These are phyloP conservation scores for Helicorthomorpha holstii DNA, from an alignment of 1,140 invertebrate species.

Conservation along the genomic window DNA sequence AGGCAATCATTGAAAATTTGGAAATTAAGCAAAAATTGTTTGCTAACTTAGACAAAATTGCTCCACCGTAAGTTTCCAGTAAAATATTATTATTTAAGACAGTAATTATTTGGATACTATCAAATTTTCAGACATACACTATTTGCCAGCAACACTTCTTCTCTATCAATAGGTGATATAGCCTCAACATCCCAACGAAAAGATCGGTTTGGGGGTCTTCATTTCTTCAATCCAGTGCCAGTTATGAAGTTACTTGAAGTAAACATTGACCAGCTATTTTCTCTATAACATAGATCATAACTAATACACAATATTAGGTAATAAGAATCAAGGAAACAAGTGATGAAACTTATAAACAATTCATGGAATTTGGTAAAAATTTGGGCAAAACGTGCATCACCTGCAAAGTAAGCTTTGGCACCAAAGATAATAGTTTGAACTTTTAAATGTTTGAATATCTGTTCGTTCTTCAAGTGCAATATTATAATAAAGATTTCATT, in stretches of 20 bases:
- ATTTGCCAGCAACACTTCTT: conserved; percentile 79
- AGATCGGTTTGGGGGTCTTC: conserved; percentile 57
- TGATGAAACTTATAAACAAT: conserved; percentile 48
- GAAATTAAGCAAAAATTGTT: conserved; percentile 63
- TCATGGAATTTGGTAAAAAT: conserved; percentile 58
- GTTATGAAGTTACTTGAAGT: conserved; percentile 75
- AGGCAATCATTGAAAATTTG: conserved; percentile 75
- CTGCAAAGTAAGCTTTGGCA: conserved; percentile 30
- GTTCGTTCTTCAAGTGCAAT: too few relatives aligned
- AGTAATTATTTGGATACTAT: neutral
- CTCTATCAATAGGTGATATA: conserved; percentile 66
- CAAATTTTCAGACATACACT: conserved; percentile 33
- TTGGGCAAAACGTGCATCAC: conserved; percentile 62
- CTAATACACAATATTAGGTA: too few relatives aligned
- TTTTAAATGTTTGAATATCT: neutral
- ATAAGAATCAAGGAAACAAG: conserved; percentile 48
- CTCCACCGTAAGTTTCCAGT: conserved; percentile 2
- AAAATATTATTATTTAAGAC: neutral
- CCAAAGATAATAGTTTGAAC: neutral
- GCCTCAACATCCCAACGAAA: conserved; percentile 27
- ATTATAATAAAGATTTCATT: conserved; percentile 7
- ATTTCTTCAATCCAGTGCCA: conserved; percentile 86
- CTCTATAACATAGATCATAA: too few relatives aligned
- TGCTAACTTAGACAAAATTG: conserved; percentile 28
- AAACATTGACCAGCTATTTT: too few relatives aligned